phyloP scores from a whole-genome alignment of 1,140 invertebrate species.

The Mylabris phalerata region DNA sequence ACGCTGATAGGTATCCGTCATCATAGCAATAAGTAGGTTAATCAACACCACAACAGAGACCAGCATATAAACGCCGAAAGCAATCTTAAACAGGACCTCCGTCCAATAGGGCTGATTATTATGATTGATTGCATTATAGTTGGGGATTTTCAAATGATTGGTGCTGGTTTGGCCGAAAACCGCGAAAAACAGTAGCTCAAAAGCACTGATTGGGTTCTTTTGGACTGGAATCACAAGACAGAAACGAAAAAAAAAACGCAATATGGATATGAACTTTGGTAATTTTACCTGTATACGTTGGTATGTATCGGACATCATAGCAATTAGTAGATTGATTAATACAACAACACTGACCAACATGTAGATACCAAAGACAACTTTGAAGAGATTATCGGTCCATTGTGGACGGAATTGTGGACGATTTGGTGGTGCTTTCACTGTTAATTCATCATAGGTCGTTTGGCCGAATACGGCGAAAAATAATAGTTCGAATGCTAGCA shows the following conservation, averaged over 20 bases:
- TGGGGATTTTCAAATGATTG: conserved; percentile 59
- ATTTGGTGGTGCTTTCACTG: conserved; percentile 48
- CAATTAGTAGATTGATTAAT: conserved; percentile 96
- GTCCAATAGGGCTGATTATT: conserved; percentile 66
- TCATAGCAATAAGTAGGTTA: conserved; percentile 99
- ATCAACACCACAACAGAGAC: conserved; percentile 97
- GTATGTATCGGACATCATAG: conserved; percentile 99
- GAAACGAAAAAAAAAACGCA: conserved; percentile 30
- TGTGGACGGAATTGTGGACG: conserved; percentile 45
- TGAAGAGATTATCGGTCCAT: conserved; percentile 76
- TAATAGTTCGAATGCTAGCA: conserved; percentile 91
- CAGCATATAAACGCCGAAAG: conserved; percentile 92
- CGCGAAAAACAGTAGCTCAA: conserved; percentile 98
- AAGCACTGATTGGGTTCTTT: conserved; percentile 77
- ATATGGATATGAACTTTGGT: neutral
- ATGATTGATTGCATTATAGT: conserved; percentile 38
- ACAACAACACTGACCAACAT: conserved; percentile 97
- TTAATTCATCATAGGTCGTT: conserved; percentile 80
- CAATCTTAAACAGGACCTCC: conserved; percentile 71
- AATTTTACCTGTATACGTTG: conserved; percentile 83
- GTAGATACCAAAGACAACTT: conserved; percentile 89
- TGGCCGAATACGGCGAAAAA: conserved; percentile 98
- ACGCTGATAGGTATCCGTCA: conserved; percentile 99
- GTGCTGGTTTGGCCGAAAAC: conserved; percentile 96
- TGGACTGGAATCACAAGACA: conserved; percentile 69